Evolutionary conservation across 2,888 invertebrate species (phyloP), one percentile per base, ranked within the genome.

Genomic region (Erynnis tages): DNA sequence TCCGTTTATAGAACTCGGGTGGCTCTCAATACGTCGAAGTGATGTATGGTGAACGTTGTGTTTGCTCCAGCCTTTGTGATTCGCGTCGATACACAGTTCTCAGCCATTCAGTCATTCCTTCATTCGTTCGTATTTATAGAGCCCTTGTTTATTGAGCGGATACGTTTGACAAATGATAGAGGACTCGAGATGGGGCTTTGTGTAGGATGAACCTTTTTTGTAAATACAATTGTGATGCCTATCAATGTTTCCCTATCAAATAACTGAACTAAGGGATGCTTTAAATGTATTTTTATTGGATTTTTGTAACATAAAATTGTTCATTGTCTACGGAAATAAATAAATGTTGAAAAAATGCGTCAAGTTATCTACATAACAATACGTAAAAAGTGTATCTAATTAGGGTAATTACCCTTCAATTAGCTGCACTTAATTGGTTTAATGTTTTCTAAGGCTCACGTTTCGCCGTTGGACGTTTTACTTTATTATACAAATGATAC

Each of bases 21-120:
- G 27, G 41, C 41, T 41, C 48, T 50, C 46, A 49, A 53, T 56
- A 17, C 41, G 48, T 41, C 53, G 17, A 44, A 44, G 61, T 58
- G 59, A 63, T 63, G 54, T 61, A 62, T 59, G 46, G 47, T 53
- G 47, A 16, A 11, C 27, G 17, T 1, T 8, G 60, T 60, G 60
- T 56, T 58, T 43, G 49, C 55, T 54, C 46, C 54, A 55, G 54
- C 58, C 55, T 54, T 43, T 32, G 49, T 29, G 44, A 35, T 34
- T 13, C 35, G 30, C 7, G 35, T 45, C 32, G 54, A 25, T 38
- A 27, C 32, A 11, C 43, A 44, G 37, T 43, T 21, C 16, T 21
- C 40, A 23, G 5, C 34, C 44, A 40, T 25, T 40, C 40, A 21
- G 32, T 45, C 23, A 34, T 38, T 30, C 29, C 17, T 38, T 30